Conservation (phyloP, 2,113 vertebrate species). For the Syrmaticus mikado region DNA sequence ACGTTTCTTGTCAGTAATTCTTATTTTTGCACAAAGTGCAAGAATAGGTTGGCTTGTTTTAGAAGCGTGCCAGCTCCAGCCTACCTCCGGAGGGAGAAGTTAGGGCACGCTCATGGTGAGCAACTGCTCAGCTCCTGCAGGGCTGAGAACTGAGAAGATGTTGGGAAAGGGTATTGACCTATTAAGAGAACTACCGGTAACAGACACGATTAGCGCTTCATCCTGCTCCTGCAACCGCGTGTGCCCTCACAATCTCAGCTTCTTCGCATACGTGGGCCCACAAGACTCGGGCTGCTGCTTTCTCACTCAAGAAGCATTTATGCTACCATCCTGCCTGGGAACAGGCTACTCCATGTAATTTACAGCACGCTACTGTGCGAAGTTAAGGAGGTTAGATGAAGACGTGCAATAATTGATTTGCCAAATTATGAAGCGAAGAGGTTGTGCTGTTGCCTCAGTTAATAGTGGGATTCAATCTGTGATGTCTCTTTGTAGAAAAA, state of each 20-base stretch:
- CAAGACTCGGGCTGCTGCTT: not conserved
- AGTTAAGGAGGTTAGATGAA: not conserved
- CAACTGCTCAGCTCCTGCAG: not conserved
- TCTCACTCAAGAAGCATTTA: not conserved
- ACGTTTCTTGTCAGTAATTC: not conserved
- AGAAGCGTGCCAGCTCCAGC: not conserved
- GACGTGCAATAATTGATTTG: not conserved
- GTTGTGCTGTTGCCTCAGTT: not conserved
- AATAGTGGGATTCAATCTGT: not conserved
- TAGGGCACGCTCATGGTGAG: not conserved
- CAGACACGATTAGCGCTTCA: not conserved
- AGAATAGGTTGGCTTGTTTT: not conserved
- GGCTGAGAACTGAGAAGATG: not conserved
- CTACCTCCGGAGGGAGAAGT: not conserved
- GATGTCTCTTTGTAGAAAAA: not conserved
- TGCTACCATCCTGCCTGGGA: not conserved
- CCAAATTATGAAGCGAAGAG: not conserved
- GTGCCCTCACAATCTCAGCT: not conserved
- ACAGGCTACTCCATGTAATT: not conserved
- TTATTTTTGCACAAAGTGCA: not conserved
- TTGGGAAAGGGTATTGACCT: not conserved
- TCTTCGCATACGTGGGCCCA: not conserved
- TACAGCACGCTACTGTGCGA: not conserved
- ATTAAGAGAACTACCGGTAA: not conserved
- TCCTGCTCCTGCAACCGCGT: not conserved